These are phyloP conservation scores for Psix sp. DNA, from an alignment of 1,140 invertebrate genomes.

Conservation along the genomic window DNA sequence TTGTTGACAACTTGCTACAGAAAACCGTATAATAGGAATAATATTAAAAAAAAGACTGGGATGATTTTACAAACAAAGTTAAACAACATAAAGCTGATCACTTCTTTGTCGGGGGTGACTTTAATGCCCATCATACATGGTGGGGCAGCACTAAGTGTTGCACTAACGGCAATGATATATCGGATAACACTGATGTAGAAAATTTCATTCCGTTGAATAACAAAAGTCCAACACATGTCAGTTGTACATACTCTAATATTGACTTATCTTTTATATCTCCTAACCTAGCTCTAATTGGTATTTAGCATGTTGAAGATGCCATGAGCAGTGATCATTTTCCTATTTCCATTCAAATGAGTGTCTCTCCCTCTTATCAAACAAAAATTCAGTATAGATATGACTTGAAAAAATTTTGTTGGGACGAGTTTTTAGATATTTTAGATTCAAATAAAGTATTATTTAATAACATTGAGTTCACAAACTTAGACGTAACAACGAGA, in stretches of 20 bases:
- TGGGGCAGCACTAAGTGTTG: slow-evolving; percentile 14
- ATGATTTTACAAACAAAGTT: slow-evolving; percentile 1
- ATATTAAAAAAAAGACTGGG: not conserved
- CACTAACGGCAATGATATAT: slow-evolving; percentile 10
- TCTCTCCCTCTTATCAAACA: not conserved
- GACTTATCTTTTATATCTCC: slow-evolving; percentile 10
- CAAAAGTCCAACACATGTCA: slow-evolving; percentile 14
- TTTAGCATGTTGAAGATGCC: not conserved
- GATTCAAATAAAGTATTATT: slow-evolving; percentile 1
- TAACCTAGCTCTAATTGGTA: not conserved
- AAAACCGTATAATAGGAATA: not conserved
- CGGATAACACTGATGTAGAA: slow-evolving; percentile 16
- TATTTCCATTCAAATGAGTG: not conserved
- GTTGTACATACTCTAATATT: slow-evolving; percentile 5
- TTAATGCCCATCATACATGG: slow-evolving; percentile 20
- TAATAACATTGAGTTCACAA: slow-evolving; percentile 5
- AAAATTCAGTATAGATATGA: slow-evolving; percentile 7
- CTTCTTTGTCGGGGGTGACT: slow-evolving; percentile 8
- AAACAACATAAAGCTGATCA: slow-evolving; percentile 8
- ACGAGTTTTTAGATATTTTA: not conserved
- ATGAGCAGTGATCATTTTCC: slow-evolving; percentile 8
- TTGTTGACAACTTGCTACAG: slow-evolving; percentile 3
- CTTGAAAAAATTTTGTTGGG: slow-evolving; percentile 8
- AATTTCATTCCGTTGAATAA: slow-evolving; percentile 14
- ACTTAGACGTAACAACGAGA: not conserved